Evolutionary conservation across 2,888 invertebrate genomes (phyloP).

Genomic region (Hecatera dysodea): DNA sequence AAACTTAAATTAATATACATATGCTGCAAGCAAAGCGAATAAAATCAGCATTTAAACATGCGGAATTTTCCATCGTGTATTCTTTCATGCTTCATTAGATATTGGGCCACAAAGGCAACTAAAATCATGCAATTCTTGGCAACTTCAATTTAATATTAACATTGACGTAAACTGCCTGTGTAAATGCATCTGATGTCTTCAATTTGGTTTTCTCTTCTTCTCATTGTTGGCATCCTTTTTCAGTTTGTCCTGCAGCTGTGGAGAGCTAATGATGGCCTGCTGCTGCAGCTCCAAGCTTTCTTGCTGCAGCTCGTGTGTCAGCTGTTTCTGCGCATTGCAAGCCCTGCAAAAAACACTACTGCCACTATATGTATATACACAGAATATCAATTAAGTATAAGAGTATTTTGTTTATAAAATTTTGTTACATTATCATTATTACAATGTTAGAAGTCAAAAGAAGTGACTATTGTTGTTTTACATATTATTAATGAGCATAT

Average conservation of each 20-base stretch:
- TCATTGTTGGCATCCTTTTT: conserved; percentile 69
- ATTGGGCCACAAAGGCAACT: neutral
- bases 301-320: conserved; percentile 85
- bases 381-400: conserved; percentile 68
- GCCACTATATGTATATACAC: conserved; percentile 67
- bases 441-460: conserved; percentile 81
- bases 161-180: neutral
- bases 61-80: neutral
- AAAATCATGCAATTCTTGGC: neutral
- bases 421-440: conserved; percentile 76
- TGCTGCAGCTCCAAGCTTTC: conserved; percentile 88
- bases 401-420: conserved; percentile 73
- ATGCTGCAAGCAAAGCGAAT: neutral
- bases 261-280: conserved; percentile 83
- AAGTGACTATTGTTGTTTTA: conserved; percentile 80
- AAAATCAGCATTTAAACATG: neutral
- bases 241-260: conserved; percentile 84
- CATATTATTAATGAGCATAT: conserved; percentile 67
- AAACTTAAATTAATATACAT: conserved; percentile 9
- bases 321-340: conserved; percentile 84
- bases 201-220: conserved; percentile 62
- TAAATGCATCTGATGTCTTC: conserved; percentile 22
- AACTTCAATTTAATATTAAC: neutral
- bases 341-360: conserved; percentile 74
- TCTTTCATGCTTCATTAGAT: neutral